Conservation (phyloP, 2,113 vertebrate species). For the Forbesichthys agassizii region DNA sequence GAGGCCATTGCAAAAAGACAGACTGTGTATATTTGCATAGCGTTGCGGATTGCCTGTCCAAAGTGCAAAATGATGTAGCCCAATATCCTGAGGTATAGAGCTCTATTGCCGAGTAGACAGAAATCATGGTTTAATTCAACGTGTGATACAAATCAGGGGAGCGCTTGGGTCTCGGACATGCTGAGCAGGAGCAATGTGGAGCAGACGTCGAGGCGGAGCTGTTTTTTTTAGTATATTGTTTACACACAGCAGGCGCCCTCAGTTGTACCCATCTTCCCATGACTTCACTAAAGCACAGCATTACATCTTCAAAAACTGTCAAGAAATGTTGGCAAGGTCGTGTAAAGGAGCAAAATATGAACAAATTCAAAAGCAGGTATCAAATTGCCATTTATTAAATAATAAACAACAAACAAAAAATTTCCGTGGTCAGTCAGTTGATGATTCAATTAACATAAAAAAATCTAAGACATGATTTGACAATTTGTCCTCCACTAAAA, state of each 20-base stretch:
- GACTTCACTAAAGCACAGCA: conserved; percentile 29
- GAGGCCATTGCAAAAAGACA: conserved; percentile 56
- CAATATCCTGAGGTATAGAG: conserved; percentile 34
- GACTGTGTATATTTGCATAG: conserved; percentile 57
- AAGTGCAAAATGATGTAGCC: conserved; percentile 52
- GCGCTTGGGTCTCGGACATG: conserved; percentile 63
- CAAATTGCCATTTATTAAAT: conserved; percentile 56
- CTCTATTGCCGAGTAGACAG: conserved; percentile 74
- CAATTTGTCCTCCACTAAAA: too few species aligned
- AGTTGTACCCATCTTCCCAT: conserved; percentile 30
- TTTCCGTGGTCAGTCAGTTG: too few species aligned
- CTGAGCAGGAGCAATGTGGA: conserved; percentile 63
- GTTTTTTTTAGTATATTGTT: too few species aligned
- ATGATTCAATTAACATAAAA: too few species aligned
- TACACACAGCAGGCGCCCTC: conserved; percentile 29
- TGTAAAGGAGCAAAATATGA: conserved; percentile 58
- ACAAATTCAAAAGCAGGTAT: conserved; percentile 68
- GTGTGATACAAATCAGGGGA: conserved; percentile 72
- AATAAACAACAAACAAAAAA: too few species aligned
- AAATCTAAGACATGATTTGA: too few species aligned
- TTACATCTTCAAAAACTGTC: conserved; percentile 49
- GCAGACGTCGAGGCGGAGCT: conserved; percentile 33
- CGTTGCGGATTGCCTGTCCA: conserved; percentile 63
- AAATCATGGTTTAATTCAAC: conserved; percentile 74
- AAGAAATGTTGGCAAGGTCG: conserved; percentile 51